Conservation (phyloP, 2,113 vertebrate genomes). For the Galemys pyrenaicus region DNA sequence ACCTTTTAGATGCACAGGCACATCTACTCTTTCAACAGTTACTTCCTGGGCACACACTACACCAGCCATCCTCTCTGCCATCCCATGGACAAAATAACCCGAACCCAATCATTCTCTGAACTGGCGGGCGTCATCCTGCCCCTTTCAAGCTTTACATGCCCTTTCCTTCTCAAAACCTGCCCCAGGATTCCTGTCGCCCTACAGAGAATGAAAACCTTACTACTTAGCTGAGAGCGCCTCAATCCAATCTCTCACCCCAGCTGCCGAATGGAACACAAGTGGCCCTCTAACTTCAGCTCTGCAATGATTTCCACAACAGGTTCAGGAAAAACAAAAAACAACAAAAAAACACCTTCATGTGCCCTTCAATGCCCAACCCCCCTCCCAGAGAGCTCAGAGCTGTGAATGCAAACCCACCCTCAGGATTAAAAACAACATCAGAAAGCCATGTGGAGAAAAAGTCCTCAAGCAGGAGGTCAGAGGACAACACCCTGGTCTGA, state of each 20-base stretch:
- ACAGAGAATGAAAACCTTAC: not conserved
- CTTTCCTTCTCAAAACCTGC: conserved; percentile 16
- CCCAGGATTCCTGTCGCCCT: not conserved
- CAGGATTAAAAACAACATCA: not conserved
- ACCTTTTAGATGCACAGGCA: not conserved
- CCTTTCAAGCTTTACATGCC: not conserved
- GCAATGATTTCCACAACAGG: not conserved
- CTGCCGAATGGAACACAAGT: not conserved
- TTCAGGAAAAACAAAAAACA: not conserved
- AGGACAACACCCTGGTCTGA: not conserved
- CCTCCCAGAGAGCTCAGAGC: not conserved
- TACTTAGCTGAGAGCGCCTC: not conserved
- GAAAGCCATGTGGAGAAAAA: not conserved
- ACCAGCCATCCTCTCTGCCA: not conserved
- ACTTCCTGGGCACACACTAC: not conserved
- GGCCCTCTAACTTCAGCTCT: not conserved
- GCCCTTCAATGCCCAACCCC: no score
- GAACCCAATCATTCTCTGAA: not conserved
- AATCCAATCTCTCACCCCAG: not conserved
- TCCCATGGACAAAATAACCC: not conserved
- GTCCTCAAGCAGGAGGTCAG: not conserved
- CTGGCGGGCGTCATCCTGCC: not conserved
- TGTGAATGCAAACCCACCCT: not conserved
- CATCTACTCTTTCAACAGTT: not conserved
- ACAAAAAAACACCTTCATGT: not conserved